These are phyloP conservation scores for Thomomys bottae DNA, from an alignment of 2,113 vertebrate genomes.

Conservation along the genomic window DNA sequence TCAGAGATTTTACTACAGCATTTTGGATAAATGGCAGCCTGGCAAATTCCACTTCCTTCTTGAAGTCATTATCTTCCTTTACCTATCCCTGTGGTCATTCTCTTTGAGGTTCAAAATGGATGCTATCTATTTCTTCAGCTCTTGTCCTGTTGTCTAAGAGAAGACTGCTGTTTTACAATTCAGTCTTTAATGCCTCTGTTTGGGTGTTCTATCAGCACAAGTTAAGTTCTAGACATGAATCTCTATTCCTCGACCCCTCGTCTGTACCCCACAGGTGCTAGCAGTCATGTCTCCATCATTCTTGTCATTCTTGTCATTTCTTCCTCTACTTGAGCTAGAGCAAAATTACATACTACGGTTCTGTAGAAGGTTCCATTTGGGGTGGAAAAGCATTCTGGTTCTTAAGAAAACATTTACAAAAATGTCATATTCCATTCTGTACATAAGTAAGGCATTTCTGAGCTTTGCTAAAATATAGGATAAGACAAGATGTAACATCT, in stretches of 20 bases:
- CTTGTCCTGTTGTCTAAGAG: background rate
- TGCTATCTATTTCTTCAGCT: background rate
- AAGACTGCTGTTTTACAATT: background rate
- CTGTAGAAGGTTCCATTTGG: background rate
- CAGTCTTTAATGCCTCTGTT: background rate
- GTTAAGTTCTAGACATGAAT: background rate
- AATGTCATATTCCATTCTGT: background rate
- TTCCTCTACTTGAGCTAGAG: background rate
- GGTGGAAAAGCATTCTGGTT: background rate
- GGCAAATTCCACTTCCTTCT: background rate
- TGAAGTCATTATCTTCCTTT: background rate
- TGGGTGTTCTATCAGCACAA: background rate
- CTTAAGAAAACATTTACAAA: background rate
- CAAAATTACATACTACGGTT: background rate
- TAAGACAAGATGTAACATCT: background rate
- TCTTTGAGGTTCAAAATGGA: slow-evolving; percentile 3
- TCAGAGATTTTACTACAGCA: background rate
- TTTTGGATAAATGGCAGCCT: background rate
- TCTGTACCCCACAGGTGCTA: background rate
- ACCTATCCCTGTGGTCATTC: background rate
- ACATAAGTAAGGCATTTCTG: slow-evolving; percentile 18
- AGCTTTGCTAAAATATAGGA: background rate
- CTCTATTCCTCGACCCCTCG: background rate
- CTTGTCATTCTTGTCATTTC: background rate
- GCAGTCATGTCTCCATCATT: background rate